Base-by-base conservation (phyloP, 1,140 invertebrate species). In the Trialeurodes vaporariorum region DNA sequence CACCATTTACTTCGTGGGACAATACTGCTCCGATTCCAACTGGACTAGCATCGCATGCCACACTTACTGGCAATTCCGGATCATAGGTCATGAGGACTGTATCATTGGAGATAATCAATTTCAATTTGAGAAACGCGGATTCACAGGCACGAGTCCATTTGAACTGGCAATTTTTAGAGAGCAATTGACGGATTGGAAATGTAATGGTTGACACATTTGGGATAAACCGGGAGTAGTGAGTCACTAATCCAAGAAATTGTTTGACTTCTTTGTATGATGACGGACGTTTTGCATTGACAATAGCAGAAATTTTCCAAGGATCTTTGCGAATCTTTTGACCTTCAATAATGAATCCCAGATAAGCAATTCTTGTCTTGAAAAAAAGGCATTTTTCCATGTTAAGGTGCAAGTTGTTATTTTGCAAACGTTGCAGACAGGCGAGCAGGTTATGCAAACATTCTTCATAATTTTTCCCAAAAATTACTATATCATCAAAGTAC, bases 251-350 rank as follows among this genome's bases (percentile, higher is more conserved):
- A 17, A 79, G 49, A 68, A 78, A 76, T 34, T 63, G 59, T 58
- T 68, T 58, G 75, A 79, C 67, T 74, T 68, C 25, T 11, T 70
- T 72, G 0, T 73, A 72, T 67, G 76, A 76, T 58, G 67, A 71
- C 21, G 79, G 80, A 2, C 59, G 49, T 22, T 73, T 70, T n/a
- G 70, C 75, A 1, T 77, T 68, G 34, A 67, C 24, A 11, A 81
- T 75, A 9, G 75, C 73, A 61, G 72, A 67, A 1, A 78, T 70
- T 67, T 83, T 82, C 74, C 75, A n/a, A n/a, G n/a, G n/a, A 0
- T 74, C 65, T 25, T 71, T 72, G 59, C 70, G 68, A 26, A 81
- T 76, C 1, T 73, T 70, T 65, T 75, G 75, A 0, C 79, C 79
- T 22, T 79, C 65, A 67, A n/a, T n/a, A n/a, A n/a, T n/a, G n/a